Base-by-base conservation (phyloP, 2,113 vertebrate species). In the Camelus bactrianus region DNA sequence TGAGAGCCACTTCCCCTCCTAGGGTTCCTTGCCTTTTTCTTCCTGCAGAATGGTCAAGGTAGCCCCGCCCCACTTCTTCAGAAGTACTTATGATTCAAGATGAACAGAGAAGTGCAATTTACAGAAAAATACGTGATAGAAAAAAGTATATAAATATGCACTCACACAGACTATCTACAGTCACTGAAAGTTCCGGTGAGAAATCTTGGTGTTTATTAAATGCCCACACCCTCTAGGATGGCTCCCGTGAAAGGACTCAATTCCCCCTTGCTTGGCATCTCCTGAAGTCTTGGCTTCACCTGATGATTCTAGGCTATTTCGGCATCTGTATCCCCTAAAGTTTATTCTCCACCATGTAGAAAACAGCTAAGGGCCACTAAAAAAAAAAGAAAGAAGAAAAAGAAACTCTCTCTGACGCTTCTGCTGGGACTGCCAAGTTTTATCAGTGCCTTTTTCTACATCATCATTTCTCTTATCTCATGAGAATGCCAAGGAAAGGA, bases 161-260 rank as follows among this genome's bases (percentile, higher is more conserved):
- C 3, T 2, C 2, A 8, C 24, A 32, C 1, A 81, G 28, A 76
- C 58, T 3, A 6, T 17, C 8, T 67, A 5, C 1, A 4, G 6
- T 30, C 35, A 32, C 46, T 30, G 20, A 50, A 54, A 60, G 46
- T 32, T 11, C 26, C 11, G 38, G 26, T 4, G 32, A 30, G 72
- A 60, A 62, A 35, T 62, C 10, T 1, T 6, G 7, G 17, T 24
- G 17, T 7, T 80, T 38, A 19, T 54, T n/a, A 7, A 81, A 62
- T 2, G 6, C 26, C n/a, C 89, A 46, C 19, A 9, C 5, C 4
- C 19, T 84, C 10, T 80, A 65, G 11, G 24, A 20, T 3, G 38
- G 46, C 38, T 24, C 3, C 13, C 30, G 0, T 13, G 22, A 10
- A 15, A 19, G 8, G 72, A 10, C 0, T 8, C 35, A 6, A 0